Evolutionary conservation across 1,140 invertebrate genomes (phyloP), one percentile per base, ranked within the genome.

Genomic region (Agrilus planipennis): DNA sequence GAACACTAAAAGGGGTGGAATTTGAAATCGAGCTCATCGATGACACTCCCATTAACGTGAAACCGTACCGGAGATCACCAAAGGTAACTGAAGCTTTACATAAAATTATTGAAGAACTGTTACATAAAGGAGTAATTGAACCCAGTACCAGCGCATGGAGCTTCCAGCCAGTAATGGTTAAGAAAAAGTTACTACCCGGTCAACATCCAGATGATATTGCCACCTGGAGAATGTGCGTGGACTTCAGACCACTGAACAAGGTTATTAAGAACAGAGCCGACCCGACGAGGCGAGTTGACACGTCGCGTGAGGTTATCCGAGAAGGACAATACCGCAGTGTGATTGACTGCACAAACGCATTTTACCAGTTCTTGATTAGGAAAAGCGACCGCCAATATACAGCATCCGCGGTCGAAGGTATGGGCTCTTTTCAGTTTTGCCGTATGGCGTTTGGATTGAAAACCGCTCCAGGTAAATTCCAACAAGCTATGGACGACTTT

Each of bases 391-490:
- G 42, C 20, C 44, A 55, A 42, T 55, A 57, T 32, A 58, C 53
- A 0, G 54, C 51, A 1, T 60, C 58, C 44, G 39, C 44, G 1
- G 32, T 58, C 6, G 47, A 53, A 12, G 46, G 46, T n/a, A 41
- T 36, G n/a, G 55, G 57, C 0, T 31, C 52, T 4, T 58, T 39
- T 41, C 50, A 60, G n/a, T 60, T 55, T 41, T 52, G 23, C 23
- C 22, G 39, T 42, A 34, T 41, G 31, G 17, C 40, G 22, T 36
- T 34, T 23, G 40, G 29, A 34, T 35, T 41, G 10, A 16, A 41
- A 12, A 16, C 7, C 11, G 31, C 42, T n/a, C 42, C 42, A 4
- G 40, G 16, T 3, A 36, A 19, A 2, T 44, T 40, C 19, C 25
- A 43, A 30, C 5, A 3, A 45, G 38, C 52, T 21, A 49, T 56